Evolutionary conservation across 2,113 vertebrate species (phyloP), one percentile per base, ranked within the genome.

Genomic region (Misgurnus anguillicaudatus): DNA sequence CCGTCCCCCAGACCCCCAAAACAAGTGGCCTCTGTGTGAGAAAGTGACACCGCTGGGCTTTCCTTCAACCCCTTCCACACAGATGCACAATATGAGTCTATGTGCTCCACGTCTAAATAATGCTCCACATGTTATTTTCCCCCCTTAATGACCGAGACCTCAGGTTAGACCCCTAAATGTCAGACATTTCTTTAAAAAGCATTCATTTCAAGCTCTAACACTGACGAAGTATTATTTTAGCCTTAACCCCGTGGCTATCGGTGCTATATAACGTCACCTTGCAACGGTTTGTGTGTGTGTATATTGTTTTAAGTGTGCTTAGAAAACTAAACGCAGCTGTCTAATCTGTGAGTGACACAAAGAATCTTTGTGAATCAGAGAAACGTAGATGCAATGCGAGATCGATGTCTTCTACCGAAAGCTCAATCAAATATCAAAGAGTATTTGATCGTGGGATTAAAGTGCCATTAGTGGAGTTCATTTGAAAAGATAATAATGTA

Each of bases 31-130:
- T 84, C 83, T 73, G 86, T 84, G 71, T 82, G 75, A 9, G 6
- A 55, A 48, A 48, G 36, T 13, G 79, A 65, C 68, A 42, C 21
- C 24, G 36, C 72, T 64, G 74, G 36, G 41, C 67, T 83, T 79
- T 62, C 76, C 84, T 85, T 85, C 83, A 7, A 84, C 78, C 78
- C 61, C 78, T 86, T 87, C 81, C 83, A 80, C 72, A 82, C 21
- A 61, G 53, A 77, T 42, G 36, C 71, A 86, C 85, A 85, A 81
- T 75, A 77, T 60, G 78, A 82, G 64, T 39, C 61, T 77, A 67
- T 87, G 83, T 78, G 83, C 80, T 51, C 81, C 62, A 62, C 55
- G 60, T 85, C 83, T 85, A 83, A 64, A 77, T 81, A 81, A 79
- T 82, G 79, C 82, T 67, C 76, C 80, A 80, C 71, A 67, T 73